These are phyloP conservation scores for Gortyna flavago DNA, from an alignment of 2,888 invertebrate genomes.

Conservation along the genomic window DNA sequence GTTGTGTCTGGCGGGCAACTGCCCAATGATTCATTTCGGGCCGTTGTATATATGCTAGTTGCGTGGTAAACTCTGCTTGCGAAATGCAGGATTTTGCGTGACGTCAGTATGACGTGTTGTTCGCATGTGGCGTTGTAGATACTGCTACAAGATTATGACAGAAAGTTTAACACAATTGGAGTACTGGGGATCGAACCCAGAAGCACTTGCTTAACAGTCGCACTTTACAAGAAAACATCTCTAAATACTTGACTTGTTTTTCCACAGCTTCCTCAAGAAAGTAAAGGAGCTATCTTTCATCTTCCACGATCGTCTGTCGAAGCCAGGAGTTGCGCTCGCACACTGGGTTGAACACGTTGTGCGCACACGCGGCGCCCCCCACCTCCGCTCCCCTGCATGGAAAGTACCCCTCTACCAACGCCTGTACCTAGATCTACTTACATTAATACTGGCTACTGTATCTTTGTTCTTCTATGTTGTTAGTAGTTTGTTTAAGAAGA, in stretches of 20 bases:
- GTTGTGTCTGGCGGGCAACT: no score
- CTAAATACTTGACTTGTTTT: neutral
- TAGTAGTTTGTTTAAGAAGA: constrained; percentile 23
- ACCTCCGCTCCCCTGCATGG: constrained; percentile 79
- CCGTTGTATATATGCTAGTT: no score
- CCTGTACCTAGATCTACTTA: constrained; percentile 75
- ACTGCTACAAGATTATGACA: no score
- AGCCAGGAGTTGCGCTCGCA: constrained; percentile 90
- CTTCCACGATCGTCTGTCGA: constrained; percentile 83
- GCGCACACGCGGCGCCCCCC: constrained; percentile 88
- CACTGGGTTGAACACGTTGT: constrained; percentile 93
- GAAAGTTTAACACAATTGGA: no score
- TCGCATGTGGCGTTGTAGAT: no score
- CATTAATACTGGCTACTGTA: constrained; percentile 42
- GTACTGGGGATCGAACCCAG: neutral
- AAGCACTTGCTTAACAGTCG: neutral
- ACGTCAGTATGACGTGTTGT: no score
- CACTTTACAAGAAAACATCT: neutral
- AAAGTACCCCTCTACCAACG: constrained; percentile 72
- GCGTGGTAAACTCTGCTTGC: no score
- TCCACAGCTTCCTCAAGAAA: constrained; percentile 67
- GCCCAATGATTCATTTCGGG: no score
- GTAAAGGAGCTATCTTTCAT: constrained; percentile 68
- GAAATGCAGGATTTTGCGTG: no score
- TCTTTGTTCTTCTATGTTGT: neutral